phyloP scores from a whole-genome alignment of 2,797 vertebrate species.

The Cynopterus sphinx region DNA sequence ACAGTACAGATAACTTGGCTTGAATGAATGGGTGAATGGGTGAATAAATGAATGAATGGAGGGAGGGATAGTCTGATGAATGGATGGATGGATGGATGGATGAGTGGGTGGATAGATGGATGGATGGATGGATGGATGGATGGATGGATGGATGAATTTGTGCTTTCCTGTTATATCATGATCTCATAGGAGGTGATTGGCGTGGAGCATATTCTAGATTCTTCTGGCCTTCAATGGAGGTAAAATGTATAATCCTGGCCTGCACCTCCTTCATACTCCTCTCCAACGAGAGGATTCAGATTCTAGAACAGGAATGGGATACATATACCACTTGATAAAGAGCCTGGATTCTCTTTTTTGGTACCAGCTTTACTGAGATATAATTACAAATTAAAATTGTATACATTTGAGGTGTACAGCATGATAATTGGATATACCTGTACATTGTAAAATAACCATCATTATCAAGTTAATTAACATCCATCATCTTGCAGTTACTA shows the following conservation, averaged over 20 bases:
- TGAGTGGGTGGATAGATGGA: neutral
- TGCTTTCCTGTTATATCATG: accelerated
- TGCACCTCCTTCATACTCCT: neutral
- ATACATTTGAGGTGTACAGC: neutral
- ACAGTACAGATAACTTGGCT: accelerated
- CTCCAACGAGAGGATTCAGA: accelerated
- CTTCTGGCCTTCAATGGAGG: neutral
- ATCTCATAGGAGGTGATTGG: neutral
- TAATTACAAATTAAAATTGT: neutral
- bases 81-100: neutral
- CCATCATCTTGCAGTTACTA: too few relatives aligned
- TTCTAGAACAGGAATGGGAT: too few relatives aligned
- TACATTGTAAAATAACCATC: neutral
- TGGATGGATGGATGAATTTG: neutral
- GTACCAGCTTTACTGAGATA: neutral
- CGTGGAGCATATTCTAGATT: neutral
- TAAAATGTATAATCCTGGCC: too few relatives aligned
- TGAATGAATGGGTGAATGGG: neutral
- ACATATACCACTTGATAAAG: too few relatives aligned
- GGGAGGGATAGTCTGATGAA: too few relatives aligned
- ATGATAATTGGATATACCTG: neutral
- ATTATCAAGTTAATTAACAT: neutral
- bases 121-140: neutral
- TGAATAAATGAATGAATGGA: neutral
- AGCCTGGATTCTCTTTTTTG: neutral